Percentiles rank a stretch among this genome's conserved stretches.
These are phyloP conservation scores for Tympanuchus pallidicinctus DNA, from an alignment of 2,113 vertebrate genomes.

Conservation along the genomic window DNA sequence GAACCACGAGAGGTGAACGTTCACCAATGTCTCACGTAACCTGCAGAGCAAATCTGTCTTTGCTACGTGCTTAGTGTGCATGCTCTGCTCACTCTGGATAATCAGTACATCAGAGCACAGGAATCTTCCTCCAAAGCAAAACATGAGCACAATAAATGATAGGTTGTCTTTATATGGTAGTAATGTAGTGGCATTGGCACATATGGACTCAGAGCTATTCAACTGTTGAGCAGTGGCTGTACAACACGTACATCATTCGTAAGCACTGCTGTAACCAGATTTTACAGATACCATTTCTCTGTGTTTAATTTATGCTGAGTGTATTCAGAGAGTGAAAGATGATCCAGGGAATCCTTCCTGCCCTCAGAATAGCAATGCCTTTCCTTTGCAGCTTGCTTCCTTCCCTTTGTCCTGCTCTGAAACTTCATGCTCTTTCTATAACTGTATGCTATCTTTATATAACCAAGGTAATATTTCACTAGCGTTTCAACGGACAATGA, in stretches of 20 bases:
- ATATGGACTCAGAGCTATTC: background rate
- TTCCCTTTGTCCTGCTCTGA: slow-evolving; percentile 21
- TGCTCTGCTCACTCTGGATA: background rate
- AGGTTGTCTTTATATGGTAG: background rate
- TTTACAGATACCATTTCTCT: background rate
- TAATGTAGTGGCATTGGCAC: background rate
- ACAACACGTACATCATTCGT: background rate
- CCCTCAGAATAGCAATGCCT: background rate
- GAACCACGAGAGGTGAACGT: background rate
- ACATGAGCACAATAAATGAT: background rate
- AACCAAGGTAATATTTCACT: slow-evolving; percentile 70
- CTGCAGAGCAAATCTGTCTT: background rate
- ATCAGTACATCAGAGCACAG: background rate
- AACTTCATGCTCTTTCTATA: slow-evolving; percentile 27
- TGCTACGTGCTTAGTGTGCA: background rate
- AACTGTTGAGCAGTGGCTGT: background rate
- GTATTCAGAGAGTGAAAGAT: slow-evolving; percentile 5
- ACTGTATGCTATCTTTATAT: slow-evolving; percentile 55
- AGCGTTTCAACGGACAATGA: slow-evolving; percentile 66
- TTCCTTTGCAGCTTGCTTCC: slow-evolving; percentile 1
- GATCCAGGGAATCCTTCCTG: slow-evolving; percentile 23
- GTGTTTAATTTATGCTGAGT: slow-evolving; percentile 14
- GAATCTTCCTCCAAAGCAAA: background rate
- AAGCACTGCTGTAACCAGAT: background rate
- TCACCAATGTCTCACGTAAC: background rate